phyloP scores from a whole-genome alignment of 2,113 vertebrate genomes.

The Rhagologus leucostigma region DNA sequence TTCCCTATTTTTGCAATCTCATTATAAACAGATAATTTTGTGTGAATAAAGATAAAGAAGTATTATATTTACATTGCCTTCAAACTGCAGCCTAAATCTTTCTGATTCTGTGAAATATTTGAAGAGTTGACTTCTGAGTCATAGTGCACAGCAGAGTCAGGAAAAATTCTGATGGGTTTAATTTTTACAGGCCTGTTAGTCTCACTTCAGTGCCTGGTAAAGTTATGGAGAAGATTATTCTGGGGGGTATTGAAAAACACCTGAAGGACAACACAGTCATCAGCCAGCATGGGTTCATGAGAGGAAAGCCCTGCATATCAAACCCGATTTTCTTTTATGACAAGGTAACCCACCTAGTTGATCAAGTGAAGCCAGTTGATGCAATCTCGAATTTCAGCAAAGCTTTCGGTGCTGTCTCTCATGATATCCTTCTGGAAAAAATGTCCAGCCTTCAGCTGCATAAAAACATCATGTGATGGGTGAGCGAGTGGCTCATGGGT shows the following conservation, averaged over 20 bases:
- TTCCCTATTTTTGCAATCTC: background rate
- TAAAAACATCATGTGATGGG: background rate
- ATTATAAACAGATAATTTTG: background rate
- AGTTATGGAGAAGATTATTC: background rate
- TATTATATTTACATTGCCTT: background rate
- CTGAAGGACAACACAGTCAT: background rate
- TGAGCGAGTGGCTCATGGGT: background rate
- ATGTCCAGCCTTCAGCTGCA: background rate
- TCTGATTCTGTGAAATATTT: background rate
- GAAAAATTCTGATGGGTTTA: background rate
- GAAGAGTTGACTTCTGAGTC: background rate
- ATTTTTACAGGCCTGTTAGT: background rate
- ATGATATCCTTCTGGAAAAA: background rate
- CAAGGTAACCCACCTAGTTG: background rate
- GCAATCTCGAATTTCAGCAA: background rate
- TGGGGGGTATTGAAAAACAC: background rate
- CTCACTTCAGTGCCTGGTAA: background rate
- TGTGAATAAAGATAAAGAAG: background rate
- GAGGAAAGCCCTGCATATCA: background rate
- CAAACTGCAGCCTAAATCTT: background rate
- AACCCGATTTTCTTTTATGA: background rate
- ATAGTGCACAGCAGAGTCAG: background rate
- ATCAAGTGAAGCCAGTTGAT: background rate
- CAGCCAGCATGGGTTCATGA: accelerated
- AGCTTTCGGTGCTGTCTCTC: background rate